These are phyloP conservation scores for Piprites chloris DNA, from an alignment of 2,113 vertebrate species.

Conservation along the genomic window DNA sequence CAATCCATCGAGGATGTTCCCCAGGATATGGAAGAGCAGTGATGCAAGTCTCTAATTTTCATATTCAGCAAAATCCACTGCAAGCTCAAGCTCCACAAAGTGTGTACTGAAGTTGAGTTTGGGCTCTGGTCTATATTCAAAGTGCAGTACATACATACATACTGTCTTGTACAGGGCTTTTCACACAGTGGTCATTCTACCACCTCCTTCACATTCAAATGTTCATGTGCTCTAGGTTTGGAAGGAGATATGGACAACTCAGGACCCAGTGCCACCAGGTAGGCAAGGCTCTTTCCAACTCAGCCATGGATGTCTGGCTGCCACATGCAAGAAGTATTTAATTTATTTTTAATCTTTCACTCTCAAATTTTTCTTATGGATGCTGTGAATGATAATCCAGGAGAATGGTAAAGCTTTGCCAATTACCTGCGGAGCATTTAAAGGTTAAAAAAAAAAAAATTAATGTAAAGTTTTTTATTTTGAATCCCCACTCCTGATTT, in stretches of 20 bases:
- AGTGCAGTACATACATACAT: neutral
- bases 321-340: neutral
- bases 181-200: neutral
- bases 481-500: neutral
- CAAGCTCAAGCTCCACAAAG: neutral
- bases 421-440: neutral
- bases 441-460: neutral
- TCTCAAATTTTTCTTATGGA: neutral
- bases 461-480: neutral
- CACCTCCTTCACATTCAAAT: neutral
- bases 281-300: neutral
- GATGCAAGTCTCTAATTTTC: neutral
- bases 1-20: neutral
- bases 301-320: neutral
- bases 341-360: neutral
- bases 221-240: rapidly evolving
- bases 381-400: neutral
- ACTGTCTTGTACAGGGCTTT: neutral
- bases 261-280: neutral
- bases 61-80: neutral
- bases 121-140: neutral
- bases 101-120: neutral
- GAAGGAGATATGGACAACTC: neutral
- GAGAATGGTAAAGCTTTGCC: neutral
- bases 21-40: neutral